These are phyloP conservation scores for Ancistrus triradiatus DNA, from an alignment of 2,113 vertebrate genomes.

Conservation along the genomic window DNA sequence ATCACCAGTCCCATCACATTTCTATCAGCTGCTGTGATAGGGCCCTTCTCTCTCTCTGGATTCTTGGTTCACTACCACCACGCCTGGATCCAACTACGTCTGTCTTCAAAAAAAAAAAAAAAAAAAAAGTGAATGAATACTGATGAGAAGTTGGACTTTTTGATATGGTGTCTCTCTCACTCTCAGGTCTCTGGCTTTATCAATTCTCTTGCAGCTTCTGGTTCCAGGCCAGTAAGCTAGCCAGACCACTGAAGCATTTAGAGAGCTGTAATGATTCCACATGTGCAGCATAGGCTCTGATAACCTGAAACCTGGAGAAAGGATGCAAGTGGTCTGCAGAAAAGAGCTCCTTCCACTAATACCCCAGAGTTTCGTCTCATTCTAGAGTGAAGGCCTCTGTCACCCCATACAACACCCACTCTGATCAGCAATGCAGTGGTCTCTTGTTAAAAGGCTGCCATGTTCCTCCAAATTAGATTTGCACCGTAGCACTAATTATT, in stretches of 20 bases:
- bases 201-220: constrained; percentile 45
- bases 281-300: constrained; percentile 41
- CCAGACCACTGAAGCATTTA: constrained; percentile 58
- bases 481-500: constrained; percentile 51
- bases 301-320: constrained; percentile 30
- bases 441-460: constrained; percentile 35
- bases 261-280: constrained; percentile 49
- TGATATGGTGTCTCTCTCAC: constrained; percentile 19
- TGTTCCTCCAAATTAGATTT: constrained; percentile 55
- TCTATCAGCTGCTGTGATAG: constrained; percentile 40
- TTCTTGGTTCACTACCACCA: constrained; percentile 36
- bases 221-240: constrained; percentile 63
- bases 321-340: constrained; percentile 14
- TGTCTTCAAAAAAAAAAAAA: constrained; percentile 15
- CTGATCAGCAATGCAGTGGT: constrained; percentile 44
- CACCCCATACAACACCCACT: constrained; percentile 17
- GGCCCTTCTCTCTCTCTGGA: constrained; percentile 24
- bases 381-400: constrained; percentile 27
- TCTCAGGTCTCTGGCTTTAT: constrained; percentile 37
- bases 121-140: constrained; percentile 38
- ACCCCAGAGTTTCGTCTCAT: constrained; percentile 35
- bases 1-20: constrained; percentile 43
- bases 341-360: constrained; percentile 30
- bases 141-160: constrained; percentile 40
- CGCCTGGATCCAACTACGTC: constrained; percentile 18